phyloP scores from a whole-genome alignment of 2,888 invertebrate species.

The Archips crataeganus region DNA sequence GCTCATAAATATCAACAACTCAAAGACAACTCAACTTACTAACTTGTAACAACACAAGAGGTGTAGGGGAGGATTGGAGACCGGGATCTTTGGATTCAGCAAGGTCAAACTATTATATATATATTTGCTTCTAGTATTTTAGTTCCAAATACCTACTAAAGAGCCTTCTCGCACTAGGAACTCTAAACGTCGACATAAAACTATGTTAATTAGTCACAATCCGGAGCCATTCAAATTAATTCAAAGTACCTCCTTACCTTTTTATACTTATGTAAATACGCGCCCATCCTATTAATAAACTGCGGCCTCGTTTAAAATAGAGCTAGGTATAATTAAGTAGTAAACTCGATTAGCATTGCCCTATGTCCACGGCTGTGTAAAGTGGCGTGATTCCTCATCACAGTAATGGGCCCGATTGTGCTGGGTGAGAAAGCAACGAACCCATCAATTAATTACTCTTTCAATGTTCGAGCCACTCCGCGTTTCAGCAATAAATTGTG shows the following conservation, averaged over 20 bases:
- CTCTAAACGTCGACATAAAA: neutral
- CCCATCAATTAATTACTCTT: conserved; percentile 40
- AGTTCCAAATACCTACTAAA: neutral
- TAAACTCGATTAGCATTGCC: conserved; percentile 24
- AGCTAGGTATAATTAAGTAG: conserved; percentile 28
- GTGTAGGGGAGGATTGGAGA: too few species aligned
- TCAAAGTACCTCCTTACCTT: neutral
- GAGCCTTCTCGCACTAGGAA: neutral
- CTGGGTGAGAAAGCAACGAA: conserved; percentile 24
- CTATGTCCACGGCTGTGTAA: conserved; percentile 18
- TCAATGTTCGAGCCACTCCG: neutral
- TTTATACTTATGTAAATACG: conserved; percentile 1
- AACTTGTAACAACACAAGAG: too few species aligned
- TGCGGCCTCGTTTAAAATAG: conserved; percentile 21
- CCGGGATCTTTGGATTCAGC: too few species aligned
- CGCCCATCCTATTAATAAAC: neutral
- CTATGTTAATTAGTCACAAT: neutral
- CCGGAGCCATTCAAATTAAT: neutral
- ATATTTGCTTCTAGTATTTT: too few species aligned
- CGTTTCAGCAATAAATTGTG: conserved; percentile 9
- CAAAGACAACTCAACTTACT: too few species aligned
- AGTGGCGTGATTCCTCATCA: conserved; percentile 35
- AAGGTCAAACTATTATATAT: too few species aligned
- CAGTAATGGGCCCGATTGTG: conserved; percentile 32
- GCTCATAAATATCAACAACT: too few species aligned